Evolutionary conservation across 1,140 invertebrate genomes (phyloP).

Genomic region (Polypedilum pembai): DNA sequence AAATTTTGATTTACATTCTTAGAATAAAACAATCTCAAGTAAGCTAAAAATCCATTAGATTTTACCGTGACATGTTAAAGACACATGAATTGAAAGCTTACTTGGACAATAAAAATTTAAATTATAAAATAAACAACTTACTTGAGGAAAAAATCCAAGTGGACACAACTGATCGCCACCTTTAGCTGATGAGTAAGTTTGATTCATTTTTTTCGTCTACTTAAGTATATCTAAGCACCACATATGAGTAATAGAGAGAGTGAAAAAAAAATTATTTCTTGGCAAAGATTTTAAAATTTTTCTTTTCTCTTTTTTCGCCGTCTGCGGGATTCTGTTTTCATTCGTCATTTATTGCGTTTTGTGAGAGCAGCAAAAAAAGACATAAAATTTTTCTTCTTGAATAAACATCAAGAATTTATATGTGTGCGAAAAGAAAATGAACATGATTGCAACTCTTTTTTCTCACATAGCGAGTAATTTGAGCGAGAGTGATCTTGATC

Average conservation of each 20-base stretch:
- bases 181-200: slow-evolving; percentile 69
- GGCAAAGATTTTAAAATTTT: neutral
- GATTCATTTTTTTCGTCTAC: slow-evolving; percentile 55
- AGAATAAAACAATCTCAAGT: no score
- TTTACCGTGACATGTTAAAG: no score
- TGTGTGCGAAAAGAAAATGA: no score
- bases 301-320: neutral
- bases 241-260: neutral
- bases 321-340: neutral
- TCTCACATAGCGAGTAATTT: no score
- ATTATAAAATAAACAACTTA: slow-evolving; percentile 46
- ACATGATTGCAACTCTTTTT: no score
- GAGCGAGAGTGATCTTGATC: no score
- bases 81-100: no score
- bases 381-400: no score
- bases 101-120: no score
- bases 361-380: neutral
- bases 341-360: neutral
- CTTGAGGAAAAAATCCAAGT: slow-evolving; percentile 88
- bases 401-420: no score
- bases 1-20: no score
- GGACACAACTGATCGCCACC: slow-evolving; percentile 78
- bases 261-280: neutral
- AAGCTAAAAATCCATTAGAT: no score
- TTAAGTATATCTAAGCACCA: neutral